Evolutionary conservation across 2,797 vertebrate genomes (phyloP), one percentile per base, ranked within the genome.

Genomic region (Remorina albescens): DNA sequence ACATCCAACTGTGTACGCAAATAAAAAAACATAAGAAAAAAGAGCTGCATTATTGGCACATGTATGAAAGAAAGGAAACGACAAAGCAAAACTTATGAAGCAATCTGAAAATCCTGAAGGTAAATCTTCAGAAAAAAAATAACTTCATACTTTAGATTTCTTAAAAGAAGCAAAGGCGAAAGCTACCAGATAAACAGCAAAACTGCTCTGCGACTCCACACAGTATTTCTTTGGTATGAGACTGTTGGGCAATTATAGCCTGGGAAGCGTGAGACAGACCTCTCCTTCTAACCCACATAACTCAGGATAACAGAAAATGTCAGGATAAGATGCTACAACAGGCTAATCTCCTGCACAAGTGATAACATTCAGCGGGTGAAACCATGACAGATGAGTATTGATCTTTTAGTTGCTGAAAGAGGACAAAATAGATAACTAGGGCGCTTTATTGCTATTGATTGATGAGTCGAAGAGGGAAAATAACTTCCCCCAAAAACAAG

Each of bases 321-420:
- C 71, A 75, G 91, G 85, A 84, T 87, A 91, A 89, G 88, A 89
- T 87, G 90, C 86, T 85, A 65, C 80, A 50, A 68, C 21, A 3
- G 15, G 78, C 82, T 93, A 91, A 93, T 93, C 92, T 90, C 76
- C 58, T 2, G 75, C 85, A 81, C 84, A 83, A 88, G 90, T 64
- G 91, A 92, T 93, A 92, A 92, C 88, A 91, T 91, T 93, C 86
- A 88, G 75, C 11, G 23, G 39, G 82, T 84, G 84, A 90, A 86
- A 89, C 76, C 82, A 82, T 89, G 91, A 93, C 90, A 84, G 91
- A 91, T 90, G 90, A 80, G 86, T 93, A 93, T 93, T 93, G 91
- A 93, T 93, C 83, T 69, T 25, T 42, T 63, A 19, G 86, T 78
- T 83, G 84, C 85, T 88, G 67, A 84, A 85, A 58, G 82, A 77